phyloP scores from a whole-genome alignment of 2,113 vertebrate species.

The Myotis lucifugus region DNA sequence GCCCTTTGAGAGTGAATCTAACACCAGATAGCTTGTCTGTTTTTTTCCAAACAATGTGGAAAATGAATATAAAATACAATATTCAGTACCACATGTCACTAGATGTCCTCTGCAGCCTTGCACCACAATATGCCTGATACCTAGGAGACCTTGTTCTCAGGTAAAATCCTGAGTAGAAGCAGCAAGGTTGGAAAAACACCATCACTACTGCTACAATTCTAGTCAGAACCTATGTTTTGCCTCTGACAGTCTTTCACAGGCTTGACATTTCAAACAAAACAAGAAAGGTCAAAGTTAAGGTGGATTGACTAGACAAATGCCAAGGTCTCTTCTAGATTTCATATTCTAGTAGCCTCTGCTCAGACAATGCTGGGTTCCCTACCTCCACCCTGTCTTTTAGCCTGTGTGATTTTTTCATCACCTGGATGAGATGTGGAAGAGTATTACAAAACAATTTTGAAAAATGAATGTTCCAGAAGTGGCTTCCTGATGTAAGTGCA shows the following conservation, averaged over 20 bases:
- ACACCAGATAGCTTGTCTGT: not conserved
- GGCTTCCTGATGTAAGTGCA: conserved; percentile 2
- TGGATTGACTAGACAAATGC: conserved; percentile 44
- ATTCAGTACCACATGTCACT: not conserved
- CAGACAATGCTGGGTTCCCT: not conserved
- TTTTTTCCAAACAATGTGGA: conserved; percentile 48
- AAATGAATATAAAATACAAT: not conserved
- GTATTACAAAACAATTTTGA: not conserved
- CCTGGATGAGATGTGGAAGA: not conserved
- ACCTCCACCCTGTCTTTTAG: not conserved
- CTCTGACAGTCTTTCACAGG: not conserved
- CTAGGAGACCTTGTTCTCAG: not conserved
- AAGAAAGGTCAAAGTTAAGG: conserved; percentile 40
- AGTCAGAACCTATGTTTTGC: conserved; percentile 26
- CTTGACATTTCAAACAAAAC: conserved; percentile 14
- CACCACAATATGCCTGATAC: not conserved
- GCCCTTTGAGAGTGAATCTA: rapidly evolving
- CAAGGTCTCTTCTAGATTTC: conserved; percentile 55
- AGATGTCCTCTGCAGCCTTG: rapidly evolving
- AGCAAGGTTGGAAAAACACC: not conserved
- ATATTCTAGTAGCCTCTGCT: not conserved
- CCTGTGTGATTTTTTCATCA: conserved; percentile 26
- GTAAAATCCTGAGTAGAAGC: conserved; percentile 11
- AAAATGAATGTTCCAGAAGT: conserved; percentile 26
- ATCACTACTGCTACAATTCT: not conserved